Evolutionary conservation across 2,888 invertebrate species (phyloP), one percentile per base, ranked within the genome.

Genomic region (Calliphora vomitoria): DNA sequence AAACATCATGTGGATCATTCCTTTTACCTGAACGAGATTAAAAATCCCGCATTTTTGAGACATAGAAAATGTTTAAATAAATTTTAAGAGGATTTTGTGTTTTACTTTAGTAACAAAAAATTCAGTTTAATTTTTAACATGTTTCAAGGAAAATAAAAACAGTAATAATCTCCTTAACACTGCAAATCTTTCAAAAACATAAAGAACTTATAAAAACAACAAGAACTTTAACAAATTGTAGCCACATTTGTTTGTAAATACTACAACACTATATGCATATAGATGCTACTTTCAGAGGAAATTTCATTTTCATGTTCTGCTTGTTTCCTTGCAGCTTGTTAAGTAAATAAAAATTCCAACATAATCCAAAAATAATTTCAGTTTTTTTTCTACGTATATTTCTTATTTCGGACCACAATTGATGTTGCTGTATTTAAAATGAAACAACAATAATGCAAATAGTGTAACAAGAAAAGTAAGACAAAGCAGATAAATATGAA

Each of bases 331-430:
- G 8, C 15, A 38, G 1, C 31, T 38, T 31, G 31, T 64, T 18
- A 64, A 64, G 31, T 60, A 60, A 60, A 60, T 64, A 35, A 35
- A 35, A 64, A 64, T 64, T 38, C 62, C 38, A 64, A 64, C 31
- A 64, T 64, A 38, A 64, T 64, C 62, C 35, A n/a, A 64, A 64
- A 64, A 44, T 44, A 66, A 44, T 38, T 44, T 44, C 41, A 41
- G 6, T 64, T 41, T 13, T 44, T 41, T 44, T 44, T 4, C 18
- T 41, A 35, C 35, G 35, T 35, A 6, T 8, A 20, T 8, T 64
- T 18, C 13, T 18, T 41, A 11, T 44, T 44, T 2, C 13, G 13
- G 41, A 25, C 55, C 41, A 60, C 72, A 74, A 74, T 58, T 74
- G 58, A 58, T 74, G 58, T 58, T 74, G 41, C 25, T 58, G 11